Conservation (phyloP, 2,888 invertebrate species). For the Erebia epiphron region DNA sequence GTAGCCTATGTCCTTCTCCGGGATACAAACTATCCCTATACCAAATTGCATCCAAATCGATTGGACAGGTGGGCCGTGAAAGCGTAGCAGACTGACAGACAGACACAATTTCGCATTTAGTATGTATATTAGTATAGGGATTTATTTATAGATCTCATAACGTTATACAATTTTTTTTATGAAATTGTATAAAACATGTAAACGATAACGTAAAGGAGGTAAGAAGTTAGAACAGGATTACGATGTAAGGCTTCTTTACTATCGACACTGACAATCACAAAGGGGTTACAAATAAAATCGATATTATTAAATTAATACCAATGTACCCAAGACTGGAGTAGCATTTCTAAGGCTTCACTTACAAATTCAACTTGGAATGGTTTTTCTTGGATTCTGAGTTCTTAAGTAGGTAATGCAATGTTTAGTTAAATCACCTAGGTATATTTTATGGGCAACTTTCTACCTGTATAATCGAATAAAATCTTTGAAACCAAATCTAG, state of each 20-base stretch:
- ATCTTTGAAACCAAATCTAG: no score
- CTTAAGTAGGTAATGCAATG: no score
- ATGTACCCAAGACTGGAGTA: background rate
- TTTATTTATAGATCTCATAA: background rate
- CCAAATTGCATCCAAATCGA: no score
- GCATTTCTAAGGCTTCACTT: conserved; percentile 31
- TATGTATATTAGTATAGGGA: no score
- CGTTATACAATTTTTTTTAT: background rate
- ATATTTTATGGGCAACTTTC: no score
- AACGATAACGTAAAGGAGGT: background rate
- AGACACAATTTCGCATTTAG: no score
- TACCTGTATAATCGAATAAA: no score
- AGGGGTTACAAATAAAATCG: conserved; percentile 26
- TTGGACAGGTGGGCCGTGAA: no score
- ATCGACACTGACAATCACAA: conserved; percentile 24
- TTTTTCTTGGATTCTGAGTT: background rate
- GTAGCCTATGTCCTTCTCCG: no score
- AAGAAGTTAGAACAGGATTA: conserved; percentile 8
- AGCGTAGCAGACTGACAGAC: no score
- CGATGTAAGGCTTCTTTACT: conserved; percentile 27
- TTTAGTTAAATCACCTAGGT: no score
- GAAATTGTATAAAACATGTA: background rate
- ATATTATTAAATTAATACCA: background rate
- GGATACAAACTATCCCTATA: no score
- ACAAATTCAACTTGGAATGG: background rate